Evolutionary conservation across 2,113 vertebrate species (phyloP).

Genomic region (Entelurus aequoreus): DNA sequence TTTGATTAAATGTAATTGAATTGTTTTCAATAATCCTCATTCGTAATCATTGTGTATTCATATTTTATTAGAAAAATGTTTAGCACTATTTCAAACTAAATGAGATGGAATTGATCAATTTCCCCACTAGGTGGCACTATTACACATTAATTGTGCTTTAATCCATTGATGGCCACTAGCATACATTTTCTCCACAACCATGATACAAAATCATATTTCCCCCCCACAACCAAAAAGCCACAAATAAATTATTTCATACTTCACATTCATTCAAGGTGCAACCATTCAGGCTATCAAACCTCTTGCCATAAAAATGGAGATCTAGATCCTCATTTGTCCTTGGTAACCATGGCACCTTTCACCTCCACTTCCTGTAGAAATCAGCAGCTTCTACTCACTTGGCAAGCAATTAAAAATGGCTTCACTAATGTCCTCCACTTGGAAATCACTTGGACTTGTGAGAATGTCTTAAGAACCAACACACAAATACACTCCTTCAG

Average conservation of each 20-base stretch:
- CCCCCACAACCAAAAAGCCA: conserved; percentile 57
- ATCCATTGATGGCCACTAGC: no score
- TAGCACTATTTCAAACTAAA: background rate
- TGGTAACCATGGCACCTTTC: conserved; percentile 37
- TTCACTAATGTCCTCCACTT: conserved; percentile 26
- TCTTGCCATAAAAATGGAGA: conserved; percentile 11
- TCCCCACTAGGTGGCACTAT: no score
- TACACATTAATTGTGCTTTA: no score
- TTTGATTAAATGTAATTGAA: conserved; percentile 32
- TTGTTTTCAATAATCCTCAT: background rate
- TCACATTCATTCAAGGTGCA: conserved; percentile 62
- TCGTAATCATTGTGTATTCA: background rate
- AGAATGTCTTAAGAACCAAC: conserved; percentile 4
- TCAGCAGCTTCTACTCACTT: conserved; percentile 26
- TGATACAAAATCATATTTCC: conserved; percentile 4
- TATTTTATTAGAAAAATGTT: background rate
- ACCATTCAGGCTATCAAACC: conserved; percentile 46
- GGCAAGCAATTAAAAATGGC: conserved; percentile 46
- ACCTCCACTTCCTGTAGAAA: background rate
- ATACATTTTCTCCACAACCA: background rate
- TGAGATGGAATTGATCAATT: no score
- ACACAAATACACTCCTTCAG: background rate
- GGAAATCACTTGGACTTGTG: conserved; percentile 5
- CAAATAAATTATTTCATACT: conserved; percentile 71
- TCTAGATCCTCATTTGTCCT: conserved; percentile 31